Base-by-base conservation (phyloP, 2,888 invertebrate genomes). In the Julus scandinavius region DNA sequence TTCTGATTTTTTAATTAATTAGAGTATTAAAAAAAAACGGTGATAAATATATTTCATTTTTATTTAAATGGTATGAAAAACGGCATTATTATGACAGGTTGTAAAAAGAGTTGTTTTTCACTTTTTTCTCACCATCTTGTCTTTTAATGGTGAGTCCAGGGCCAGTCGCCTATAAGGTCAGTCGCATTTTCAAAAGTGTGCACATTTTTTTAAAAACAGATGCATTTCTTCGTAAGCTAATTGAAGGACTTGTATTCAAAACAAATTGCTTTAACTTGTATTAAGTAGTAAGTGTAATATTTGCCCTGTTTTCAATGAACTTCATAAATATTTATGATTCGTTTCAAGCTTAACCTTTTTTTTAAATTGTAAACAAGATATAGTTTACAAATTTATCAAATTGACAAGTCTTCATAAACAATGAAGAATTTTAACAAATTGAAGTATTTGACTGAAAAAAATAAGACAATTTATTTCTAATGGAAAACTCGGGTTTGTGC, bases 231-330 rank as follows among this genome's bases (percentile, higher is more conserved):
- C 72, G 29, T 72, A 72, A n/a, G 29, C 72, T 72, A 72, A 63
- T 63, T 63, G 63, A 63, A 63, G 63, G 63, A 63, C 63, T 63
- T 6, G 63, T n/a, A 63, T 63, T 63, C 63, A 63, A 63, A 63
- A 63, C 63, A 63, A 63, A 63, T n/a, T 63, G 63, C n/a, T n/a
- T n/a, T n/a, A 3, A 63, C 63, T 63, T 45, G 41, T 20, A 63
- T 3, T n/a, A n/a, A n/a, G n/a, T n/a, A n/a, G n/a, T 63, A 63
- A 63, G 20, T n/a, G 63, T 20, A 63, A 72, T 72, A 72, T 72
- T 72, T 72, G 72, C 29, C 72, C 6, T 1, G 72, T 9, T 72
- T 72, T 29, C 72, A 29, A 72, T 72, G 9, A 29, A 29, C 7
- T 29, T 29, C 72, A 72, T 72, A 72, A 72, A 72, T 72, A 72